Evolutionary conservation across 2,113 vertebrate genomes (phyloP).

Genomic region (Pristiophorus japonicus): DNA sequence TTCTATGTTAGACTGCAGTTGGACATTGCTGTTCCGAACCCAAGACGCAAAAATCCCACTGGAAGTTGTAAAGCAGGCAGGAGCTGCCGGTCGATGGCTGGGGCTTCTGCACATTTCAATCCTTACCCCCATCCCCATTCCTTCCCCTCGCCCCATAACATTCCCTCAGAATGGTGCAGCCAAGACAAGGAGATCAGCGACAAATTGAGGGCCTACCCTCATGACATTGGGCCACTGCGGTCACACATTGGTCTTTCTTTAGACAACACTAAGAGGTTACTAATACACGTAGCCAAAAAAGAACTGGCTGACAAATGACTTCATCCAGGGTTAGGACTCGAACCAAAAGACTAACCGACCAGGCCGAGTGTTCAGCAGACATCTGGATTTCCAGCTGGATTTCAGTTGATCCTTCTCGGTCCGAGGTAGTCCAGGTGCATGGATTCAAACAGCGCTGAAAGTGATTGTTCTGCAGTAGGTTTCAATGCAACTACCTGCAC

Average conservation of each 20-base stretch:
- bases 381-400: not conserved
- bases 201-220: too few species aligned
- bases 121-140: not conserved
- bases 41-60: not conserved
- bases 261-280: too few species aligned
- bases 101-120: not conserved
- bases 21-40: not conserved
- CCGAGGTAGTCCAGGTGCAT: not conserved
- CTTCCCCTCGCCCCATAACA: not conserved
- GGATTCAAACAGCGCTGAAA: conserved; percentile 13
- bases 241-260: too few species aligned
- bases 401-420: not conserved
- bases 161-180: too few species aligned
- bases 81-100: not conserved
- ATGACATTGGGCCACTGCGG: too few species aligned
- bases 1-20: too few species aligned
- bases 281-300: too few species aligned
- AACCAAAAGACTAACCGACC: not conserved
- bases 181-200: too few species aligned
- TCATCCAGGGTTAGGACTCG: not conserved
- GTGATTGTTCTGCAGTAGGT: conserved; percentile 38
- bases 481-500: conserved; percentile 18
- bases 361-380: not conserved
- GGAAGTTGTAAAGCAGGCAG: not conserved
- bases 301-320: not conserved